A percentile compares a stretch with the other conserved stretches of the same genome.
Evolutionary conservation across 2,797 vertebrate genomes (phyloP).

Genomic region (Danio tinwini): DNA sequence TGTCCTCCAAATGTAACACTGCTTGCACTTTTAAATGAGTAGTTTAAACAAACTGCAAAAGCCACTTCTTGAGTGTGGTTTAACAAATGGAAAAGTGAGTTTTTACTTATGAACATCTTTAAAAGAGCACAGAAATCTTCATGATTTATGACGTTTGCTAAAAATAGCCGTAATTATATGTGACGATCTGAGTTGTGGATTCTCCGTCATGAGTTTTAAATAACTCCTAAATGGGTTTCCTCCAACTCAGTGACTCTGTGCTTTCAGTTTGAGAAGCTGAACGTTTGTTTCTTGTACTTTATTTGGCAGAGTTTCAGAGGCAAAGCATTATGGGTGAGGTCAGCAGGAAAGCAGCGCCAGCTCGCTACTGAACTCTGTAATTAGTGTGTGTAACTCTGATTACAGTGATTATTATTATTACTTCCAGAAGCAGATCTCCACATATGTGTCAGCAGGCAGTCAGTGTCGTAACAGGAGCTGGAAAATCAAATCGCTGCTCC

Average conservation of each 20-base stretch:
- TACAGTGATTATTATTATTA: slow-evolving; percentile 27
- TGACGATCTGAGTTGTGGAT: neutral
- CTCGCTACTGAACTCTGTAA: slow-evolving; percentile 39
- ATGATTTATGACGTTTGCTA: neutral
- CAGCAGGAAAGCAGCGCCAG: slow-evolving; percentile 33
- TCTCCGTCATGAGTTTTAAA: neutral
- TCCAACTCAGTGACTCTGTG: neutral
- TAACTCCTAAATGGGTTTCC: slow-evolving; percentile 11
- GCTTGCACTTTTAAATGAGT: too few relatives aligned
- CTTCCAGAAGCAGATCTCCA: slow-evolving; percentile 23
- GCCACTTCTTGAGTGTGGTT: too few relatives aligned
- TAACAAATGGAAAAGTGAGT: neutral
- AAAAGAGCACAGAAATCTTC: neutral
- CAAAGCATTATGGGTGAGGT: slow-evolving; percentile 34
- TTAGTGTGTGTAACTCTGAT: slow-evolving; percentile 17
- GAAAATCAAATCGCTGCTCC: slow-evolving; percentile 24
- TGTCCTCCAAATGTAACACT: too few relatives aligned
- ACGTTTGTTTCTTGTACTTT: slow-evolving; percentile 69
- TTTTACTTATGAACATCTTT: neutral
- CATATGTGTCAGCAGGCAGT: neutral
- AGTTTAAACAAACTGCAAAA: too few relatives aligned
- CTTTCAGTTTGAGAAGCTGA: slow-evolving; percentile 56
- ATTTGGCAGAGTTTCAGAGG: slow-evolving; percentile 43
- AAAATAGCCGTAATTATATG: neutral
- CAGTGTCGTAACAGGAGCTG: slow-evolving; percentile 19